Conservation (phyloP, 92 coral and sea anemone species). For the Heliopora coerulea region DNA sequence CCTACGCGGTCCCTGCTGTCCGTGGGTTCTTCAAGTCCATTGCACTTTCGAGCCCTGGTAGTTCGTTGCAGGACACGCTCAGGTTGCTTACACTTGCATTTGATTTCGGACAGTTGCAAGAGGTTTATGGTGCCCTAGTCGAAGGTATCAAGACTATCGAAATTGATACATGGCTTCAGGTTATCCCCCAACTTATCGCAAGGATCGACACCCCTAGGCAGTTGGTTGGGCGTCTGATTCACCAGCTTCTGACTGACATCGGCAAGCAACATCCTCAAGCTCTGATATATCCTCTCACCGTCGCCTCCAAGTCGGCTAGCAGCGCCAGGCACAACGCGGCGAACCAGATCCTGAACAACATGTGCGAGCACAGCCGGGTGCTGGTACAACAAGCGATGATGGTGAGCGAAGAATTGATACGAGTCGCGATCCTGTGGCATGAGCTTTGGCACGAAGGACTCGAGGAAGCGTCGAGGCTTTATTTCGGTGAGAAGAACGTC, state of each 20-base stretch:
- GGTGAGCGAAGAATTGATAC: conserved; percentile 97
- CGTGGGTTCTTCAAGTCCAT: conserved; percentile 98
- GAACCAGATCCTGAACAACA: conserved; percentile 96
- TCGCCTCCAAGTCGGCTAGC: conserved; percentile 98
- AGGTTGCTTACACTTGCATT: conserved; percentile 91
- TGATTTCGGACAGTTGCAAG: conserved; percentile 90
- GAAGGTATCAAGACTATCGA: conserved; percentile 98
- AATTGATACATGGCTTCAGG: conserved; percentile 97
- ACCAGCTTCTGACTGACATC: conserved; percentile 91
- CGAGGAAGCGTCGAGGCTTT: conserved; percentile 94
- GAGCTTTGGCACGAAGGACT: conserved; percentile 99
- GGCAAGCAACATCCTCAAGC: conserved; percentile 79
- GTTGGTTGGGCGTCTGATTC: conserved; percentile 87
- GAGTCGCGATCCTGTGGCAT: conserved; percentile 98
- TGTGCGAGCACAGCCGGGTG: conserved; percentile 98
- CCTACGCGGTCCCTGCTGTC: conserved; percentile 93
- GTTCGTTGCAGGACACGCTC: conserved; percentile 94
- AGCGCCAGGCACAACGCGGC: conserved; percentile 94
- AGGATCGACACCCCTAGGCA: conserved; percentile 98
- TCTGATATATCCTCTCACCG: conserved; percentile 91
- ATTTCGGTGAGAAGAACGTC: conserved; percentile 96
- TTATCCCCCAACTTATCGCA: conserved; percentile 93
- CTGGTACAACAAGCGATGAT: conserved; percentile 95
- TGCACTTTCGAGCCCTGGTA: conserved; percentile 85
- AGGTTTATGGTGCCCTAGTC: conserved; percentile 92